Base-by-base conservation (phyloP, 1,140 invertebrate genomes). In the Tribolium madens region DNA sequence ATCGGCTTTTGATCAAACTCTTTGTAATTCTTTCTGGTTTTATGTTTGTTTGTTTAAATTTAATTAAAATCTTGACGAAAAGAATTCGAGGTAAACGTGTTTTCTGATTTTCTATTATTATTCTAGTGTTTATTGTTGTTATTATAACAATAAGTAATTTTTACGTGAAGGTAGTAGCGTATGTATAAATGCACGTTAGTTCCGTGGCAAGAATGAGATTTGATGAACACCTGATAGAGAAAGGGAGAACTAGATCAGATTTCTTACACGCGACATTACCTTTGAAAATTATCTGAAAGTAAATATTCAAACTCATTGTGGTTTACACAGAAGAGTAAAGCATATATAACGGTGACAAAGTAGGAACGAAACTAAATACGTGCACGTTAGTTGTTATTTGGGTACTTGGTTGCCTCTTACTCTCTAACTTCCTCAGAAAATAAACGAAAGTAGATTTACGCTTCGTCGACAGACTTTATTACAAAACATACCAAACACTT, bases 401-500 rank as follows among this genome's bases (percentile, higher is more conserved):
- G 57, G 31, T 64, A 33, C 57, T 64, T 64, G 57, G 21, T 12
- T 64, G 57, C 36, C 57, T 64, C 57, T 64, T 64, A 33, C 21
- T 64, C 57, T 33, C 57, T 33, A 64, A 64, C n/a, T 64, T 64
- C 57, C 12, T 15, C 6, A 14, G 57, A 64, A 64, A 64, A 64
- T 64, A 64, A 64, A 64, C 21, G 57, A 64, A 64, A 64, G 21
- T 64, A 33, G 57, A 64, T 64, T 36, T 64, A 64, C 57, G 57
- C 57, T 33, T 10, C 57, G 57, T 1, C 57, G 57, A 64, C 57
- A 64, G 57, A 64, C n/a, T 64, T 64, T 64, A 64, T 64, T 64
- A 64, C 57, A 64, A 64, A 64, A 64, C 57, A 64, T 64, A 64
- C 57, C 57, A 64, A 64, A 64, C 57, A 64, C 57, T 64, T 64